phyloP scores from a whole-genome alignment of 2,888 invertebrate species.

The Perdita meconis region DNA sequence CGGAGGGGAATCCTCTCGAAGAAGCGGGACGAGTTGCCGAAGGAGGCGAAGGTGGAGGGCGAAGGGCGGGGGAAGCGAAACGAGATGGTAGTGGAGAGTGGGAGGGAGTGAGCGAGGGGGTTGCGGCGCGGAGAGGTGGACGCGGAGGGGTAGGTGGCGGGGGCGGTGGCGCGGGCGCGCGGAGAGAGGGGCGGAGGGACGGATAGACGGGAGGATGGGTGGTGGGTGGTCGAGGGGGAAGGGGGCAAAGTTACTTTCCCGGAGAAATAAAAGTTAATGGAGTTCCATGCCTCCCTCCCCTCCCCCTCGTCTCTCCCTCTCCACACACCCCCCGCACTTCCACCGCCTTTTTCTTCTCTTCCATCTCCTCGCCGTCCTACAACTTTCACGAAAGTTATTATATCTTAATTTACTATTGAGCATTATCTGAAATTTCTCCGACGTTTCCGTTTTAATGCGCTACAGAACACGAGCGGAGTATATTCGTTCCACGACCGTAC shows the following conservation, averaged over 20 bases:
- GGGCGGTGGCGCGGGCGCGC: conserved; percentile 26
- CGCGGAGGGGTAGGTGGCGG: conserved; percentile 27
- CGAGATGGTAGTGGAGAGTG: conserved; percentile 40
- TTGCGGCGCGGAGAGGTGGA: not conserved
- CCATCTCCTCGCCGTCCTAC: conserved; percentile 66
- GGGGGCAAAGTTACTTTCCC: conserved; percentile 79
- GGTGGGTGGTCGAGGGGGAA: conserved; percentile 20
- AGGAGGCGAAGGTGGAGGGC: conserved; percentile 44
- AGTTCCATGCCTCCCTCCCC: conserved; percentile 76
- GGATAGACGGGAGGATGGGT: conserved; percentile 29
- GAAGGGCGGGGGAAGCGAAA: conserved; percentile 24
- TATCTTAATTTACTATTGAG: conserved; percentile 82
- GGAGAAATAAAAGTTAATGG: conserved; percentile 83
- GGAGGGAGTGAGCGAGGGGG: no score
- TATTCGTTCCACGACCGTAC: not conserved
- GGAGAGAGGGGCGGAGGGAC: conserved; percentile 16
- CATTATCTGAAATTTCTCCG: conserved; percentile 77
- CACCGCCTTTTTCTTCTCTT: conserved; percentile 51
- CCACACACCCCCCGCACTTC: conserved; percentile 45
- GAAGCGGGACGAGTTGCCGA: conserved; percentile 46
- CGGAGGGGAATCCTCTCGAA: conserved; percentile 53
- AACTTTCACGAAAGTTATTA: conserved; percentile 82
- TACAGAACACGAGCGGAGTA: conserved; percentile 36
- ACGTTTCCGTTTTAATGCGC: conserved; percentile 74
- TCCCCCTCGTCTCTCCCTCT: conserved; percentile 53